A percentile compares a stretch with the other conserved stretches of the same genome.
phyloP scores from a whole-genome alignment of 2,113 vertebrate species.

The Panthera tigris region DNA sequence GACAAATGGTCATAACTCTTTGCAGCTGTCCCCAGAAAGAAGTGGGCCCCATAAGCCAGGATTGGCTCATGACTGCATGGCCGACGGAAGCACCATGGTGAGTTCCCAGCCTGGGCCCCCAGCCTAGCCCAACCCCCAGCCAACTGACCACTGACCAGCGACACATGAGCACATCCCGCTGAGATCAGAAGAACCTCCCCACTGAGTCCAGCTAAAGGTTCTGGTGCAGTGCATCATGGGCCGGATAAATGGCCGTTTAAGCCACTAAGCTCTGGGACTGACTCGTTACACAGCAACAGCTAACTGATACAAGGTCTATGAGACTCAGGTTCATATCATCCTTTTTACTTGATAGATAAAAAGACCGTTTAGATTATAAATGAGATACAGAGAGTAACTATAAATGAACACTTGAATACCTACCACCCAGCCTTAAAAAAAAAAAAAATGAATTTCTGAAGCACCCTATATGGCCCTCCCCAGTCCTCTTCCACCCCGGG shows the following conservation, averaged over 20 bases:
- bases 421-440: background rate
- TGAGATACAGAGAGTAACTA: background rate
- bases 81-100: background rate
- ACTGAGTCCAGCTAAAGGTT: background rate
- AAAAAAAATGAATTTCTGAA: background rate
- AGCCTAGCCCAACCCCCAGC: background rate
- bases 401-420: background rate
- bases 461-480: background rate
- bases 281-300: background rate
- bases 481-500: background rate
- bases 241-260: too few relatives aligned
- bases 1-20: background rate
- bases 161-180: fast-evolving
- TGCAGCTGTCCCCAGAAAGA: background rate
- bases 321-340: background rate
- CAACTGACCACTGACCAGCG: background rate
- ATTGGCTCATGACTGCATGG: background rate
- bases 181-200: background rate
- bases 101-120: background rate
- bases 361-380: too few relatives aligned
- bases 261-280: too few relatives aligned
- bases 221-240: fast-evolving
- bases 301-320: background rate
- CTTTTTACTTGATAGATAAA: background rate
- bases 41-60: background rate